Percentiles rank a stretch among this genome's conserved stretches.
These are phyloP conservation scores for Hemiprocne comata DNA, from an alignment of 2,113 vertebrate species.

Conservation along the genomic window DNA sequence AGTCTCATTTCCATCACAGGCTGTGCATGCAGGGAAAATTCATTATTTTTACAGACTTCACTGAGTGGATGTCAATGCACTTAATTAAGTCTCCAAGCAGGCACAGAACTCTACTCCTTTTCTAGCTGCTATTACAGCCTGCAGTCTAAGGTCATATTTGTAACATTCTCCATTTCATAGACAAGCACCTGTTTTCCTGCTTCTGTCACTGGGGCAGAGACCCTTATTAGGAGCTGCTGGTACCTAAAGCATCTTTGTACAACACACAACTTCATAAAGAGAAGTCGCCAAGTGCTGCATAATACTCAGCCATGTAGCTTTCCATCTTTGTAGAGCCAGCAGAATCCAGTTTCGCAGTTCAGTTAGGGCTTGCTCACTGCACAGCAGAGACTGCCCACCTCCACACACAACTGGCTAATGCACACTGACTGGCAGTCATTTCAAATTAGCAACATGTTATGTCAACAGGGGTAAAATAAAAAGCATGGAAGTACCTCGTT, in stretches of 20 bases:
- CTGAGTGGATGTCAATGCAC: neutral
- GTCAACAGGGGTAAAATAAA: neutral
- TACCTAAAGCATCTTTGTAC: neutral
- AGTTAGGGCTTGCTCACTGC: neutral
- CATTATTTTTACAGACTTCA: constrained; percentile 44
- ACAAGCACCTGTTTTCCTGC: neutral
- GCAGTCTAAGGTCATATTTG: neutral
- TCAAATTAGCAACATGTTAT: neutral
- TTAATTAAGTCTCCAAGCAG: constrained; percentile 43
- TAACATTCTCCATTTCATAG: neutral
- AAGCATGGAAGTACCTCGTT: neutral
- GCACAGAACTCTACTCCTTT: neutral
- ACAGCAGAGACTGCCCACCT: neutral
- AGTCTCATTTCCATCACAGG: constrained; percentile 27
- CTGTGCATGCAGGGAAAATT: neutral
- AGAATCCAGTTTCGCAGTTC: neutral
- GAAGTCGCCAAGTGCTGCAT: neutral
- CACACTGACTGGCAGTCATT: neutral
- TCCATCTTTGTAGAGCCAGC: neutral
- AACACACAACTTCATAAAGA: neutral
- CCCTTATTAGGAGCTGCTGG: neutral
- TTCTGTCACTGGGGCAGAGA: neutral
- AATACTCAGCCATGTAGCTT: neutral
- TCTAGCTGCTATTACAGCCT: neutral
- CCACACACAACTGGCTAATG: neutral